Conservation (phyloP, 1,140 invertebrate species). For the Nylanderia fulva region DNA sequence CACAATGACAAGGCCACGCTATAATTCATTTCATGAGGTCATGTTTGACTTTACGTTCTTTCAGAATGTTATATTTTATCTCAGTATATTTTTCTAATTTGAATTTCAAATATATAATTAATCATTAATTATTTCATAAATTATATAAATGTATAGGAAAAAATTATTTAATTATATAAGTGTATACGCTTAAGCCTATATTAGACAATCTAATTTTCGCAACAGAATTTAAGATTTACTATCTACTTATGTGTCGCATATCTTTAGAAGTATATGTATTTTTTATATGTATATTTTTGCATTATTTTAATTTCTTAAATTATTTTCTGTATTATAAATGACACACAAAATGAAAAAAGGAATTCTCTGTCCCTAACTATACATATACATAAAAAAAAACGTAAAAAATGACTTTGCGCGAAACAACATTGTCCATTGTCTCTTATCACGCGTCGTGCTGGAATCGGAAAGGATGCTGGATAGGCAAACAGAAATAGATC, state of each 20-base stretch:
- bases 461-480: background rate
- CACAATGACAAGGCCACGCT: background rate
- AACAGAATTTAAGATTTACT: background rate
- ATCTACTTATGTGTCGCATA: too few species aligned
- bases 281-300: too few species aligned
- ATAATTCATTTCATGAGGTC: background rate
- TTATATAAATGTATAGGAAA: too few species aligned
- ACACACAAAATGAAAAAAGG: too few species aligned
- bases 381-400: too few species aligned
- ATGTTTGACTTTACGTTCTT: background rate
- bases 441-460: background rate
- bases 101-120: background rate
- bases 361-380: too few species aligned
- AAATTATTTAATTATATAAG: too few species aligned
- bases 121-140: background rate
- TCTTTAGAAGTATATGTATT: too few species aligned
- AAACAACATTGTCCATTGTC: too few species aligned
- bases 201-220: background rate
- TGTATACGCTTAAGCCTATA: too few species aligned
- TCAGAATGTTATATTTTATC: background rate
- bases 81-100: background rate
- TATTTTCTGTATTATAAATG: too few species aligned
- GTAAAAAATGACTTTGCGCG: background rate
- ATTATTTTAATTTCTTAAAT: too few species aligned
- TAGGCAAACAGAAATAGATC: constrained; percentile 64